phyloP scores from a whole-genome alignment of 2,797 vertebrate species.

The Adelosebastes latens region DNA sequence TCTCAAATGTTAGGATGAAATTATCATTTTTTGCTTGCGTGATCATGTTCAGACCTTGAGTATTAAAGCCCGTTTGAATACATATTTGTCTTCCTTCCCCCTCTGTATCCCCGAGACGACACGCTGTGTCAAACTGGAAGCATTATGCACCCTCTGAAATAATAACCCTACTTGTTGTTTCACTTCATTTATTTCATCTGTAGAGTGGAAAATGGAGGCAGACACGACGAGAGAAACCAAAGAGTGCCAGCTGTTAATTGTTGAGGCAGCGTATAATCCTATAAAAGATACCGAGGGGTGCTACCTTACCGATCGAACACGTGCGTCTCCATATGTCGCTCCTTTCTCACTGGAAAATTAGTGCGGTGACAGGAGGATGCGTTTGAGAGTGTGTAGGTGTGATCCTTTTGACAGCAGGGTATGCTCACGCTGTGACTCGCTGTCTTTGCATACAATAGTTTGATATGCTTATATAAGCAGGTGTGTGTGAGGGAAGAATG shows the following conservation, averaged over 20 bases:
- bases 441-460: conserved; percentile 41
- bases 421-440: conserved; percentile 31
- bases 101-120: not conserved
- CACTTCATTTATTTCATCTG: conserved; percentile 27
- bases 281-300: conserved; percentile 34
- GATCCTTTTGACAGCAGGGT: conserved; percentile 53
- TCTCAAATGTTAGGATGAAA: not conserved
- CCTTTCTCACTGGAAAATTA: conserved; percentile 33
- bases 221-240: not conserved
- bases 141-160: conserved; percentile 16
- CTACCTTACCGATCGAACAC: conserved; percentile 41
- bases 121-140: not conserved
- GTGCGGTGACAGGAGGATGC: conserved; percentile 31
- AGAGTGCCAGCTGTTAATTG: conserved; percentile 49
- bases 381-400: conserved; percentile 47
- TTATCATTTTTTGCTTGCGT: not conserved
- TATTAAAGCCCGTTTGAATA: conserved; percentile 17
- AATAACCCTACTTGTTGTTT: conserved; percentile 16
- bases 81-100: conserved; percentile 9
- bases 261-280: conserved; percentile 29
- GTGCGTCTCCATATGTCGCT: conserved; percentile 49
- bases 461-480: conserved; percentile 40
- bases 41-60: not conserved
- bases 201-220: conserved; percentile 21
- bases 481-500: conserved; percentile 8